A percentile compares a stretch with the other conserved stretches of the same genome.
These are phyloP conservation scores for Microplitis manilae DNA, from an alignment of 2,888 invertebrate genomes.

Conservation along the genomic window DNA sequence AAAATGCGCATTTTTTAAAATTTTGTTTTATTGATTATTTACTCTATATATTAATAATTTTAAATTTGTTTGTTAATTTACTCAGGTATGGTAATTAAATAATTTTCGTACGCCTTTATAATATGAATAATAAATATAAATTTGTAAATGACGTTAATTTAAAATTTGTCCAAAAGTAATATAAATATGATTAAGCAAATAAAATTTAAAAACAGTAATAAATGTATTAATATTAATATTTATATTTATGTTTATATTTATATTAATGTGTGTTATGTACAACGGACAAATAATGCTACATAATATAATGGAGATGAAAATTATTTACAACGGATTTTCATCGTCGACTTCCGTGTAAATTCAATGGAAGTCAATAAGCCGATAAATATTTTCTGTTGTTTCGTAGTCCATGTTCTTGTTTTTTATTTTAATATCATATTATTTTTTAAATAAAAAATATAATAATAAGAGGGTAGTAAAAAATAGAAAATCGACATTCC, in stretches of 20 bases:
- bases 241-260: neutral
- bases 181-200: neutral
- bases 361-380: constrained; percentile 40
- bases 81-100: too few species aligned
- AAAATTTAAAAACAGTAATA: constrained; percentile 2
- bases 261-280: neutral
- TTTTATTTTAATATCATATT: constrained; percentile 12
- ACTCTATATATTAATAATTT: too few species aligned
- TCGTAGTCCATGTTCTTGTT: neutral
- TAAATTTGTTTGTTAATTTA: too few species aligned
- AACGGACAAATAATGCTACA: neutral
- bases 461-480: neutral
- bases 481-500: neutral
- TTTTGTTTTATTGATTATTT: too few species aligned
- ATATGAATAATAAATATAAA: neutral
- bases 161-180: neutral
- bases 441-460: neutral
- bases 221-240: neutral
- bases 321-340: constrained; percentile 41
- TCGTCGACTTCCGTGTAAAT: constrained; percentile 39
- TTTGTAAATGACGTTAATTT: neutral
- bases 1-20: too few species aligned
- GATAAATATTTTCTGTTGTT: constrained; percentile 34
- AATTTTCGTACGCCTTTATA: too few species aligned
- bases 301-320: constrained; percentile 26